These are phyloP conservation scores for Graphium colonna DNA, from an alignment of 2,888 invertebrate genomes.

Conservation along the genomic window DNA sequence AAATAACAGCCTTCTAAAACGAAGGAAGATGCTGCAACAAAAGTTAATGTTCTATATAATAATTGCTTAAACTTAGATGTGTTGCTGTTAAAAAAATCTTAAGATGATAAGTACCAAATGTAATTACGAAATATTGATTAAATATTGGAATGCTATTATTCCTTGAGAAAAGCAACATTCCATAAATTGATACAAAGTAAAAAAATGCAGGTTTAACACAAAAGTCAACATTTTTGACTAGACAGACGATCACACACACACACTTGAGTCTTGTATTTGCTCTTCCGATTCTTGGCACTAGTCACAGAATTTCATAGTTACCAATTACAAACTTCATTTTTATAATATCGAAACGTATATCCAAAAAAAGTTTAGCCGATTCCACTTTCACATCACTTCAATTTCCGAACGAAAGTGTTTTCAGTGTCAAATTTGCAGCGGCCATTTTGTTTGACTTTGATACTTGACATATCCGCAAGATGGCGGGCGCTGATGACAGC, in stretches of 20 bases:
- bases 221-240: slow-evolving; percentile 56
- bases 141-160: slow-evolving; percentile 19
- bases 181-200: slow-evolving; percentile 26
- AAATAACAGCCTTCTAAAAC: slow-evolving; percentile 59
- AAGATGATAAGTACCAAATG: slow-evolving; percentile 18
- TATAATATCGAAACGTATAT: background rate
- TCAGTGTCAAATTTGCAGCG: background rate
- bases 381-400: background rate
- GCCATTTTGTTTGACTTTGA: slow-evolving; percentile 6
- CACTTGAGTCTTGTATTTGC: slow-evolving; percentile 5
- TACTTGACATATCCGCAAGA: slow-evolving; percentile 8
- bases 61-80: slow-evolving; percentile 8
- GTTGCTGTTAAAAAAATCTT: slow-evolving; percentile 8
- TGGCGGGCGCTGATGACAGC: slow-evolving; percentile 1
- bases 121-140: slow-evolving; percentile 15
- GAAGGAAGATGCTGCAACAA: slow-evolving; percentile 43
- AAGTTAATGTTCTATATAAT: background rate
- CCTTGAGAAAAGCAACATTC: slow-evolving; percentile 9
- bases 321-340: background rate
- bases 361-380: slow-evolving; percentile 1
- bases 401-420: slow-evolving; percentile 3
- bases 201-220: slow-evolving; percentile 48
- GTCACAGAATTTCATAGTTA: slow-evolving; percentile 3
- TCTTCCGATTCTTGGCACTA: background rate
- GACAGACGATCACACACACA: slow-evolving; percentile 62